phyloP scores from a whole-genome alignment of 2,113 vertebrate genomes.

The Jacana jacana region DNA sequence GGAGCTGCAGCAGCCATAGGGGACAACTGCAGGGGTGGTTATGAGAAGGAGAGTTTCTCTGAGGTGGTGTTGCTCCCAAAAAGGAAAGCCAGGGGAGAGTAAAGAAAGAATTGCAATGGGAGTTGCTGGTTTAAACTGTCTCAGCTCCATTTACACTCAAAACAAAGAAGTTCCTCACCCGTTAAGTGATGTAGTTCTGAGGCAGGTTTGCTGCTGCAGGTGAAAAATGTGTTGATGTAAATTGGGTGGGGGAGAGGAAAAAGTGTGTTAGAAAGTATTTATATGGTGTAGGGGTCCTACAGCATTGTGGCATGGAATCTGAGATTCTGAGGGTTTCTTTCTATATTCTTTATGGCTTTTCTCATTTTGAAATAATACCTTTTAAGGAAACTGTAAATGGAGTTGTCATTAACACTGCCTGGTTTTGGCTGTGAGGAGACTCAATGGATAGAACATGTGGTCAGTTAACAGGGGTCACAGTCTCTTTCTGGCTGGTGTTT shows the following conservation, averaged over 20 bases:
- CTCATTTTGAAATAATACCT: neutral
- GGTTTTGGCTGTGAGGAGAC: neutral
- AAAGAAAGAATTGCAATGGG: neutral
- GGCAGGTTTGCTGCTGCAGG: neutral
- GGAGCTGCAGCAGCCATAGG: neutral
- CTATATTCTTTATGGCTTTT: rapidly evolving
- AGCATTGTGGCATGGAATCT: neutral
- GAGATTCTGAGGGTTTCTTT: neutral
- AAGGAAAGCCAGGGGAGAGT: neutral
- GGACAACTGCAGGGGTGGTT: neutral
- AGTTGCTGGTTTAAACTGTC: neutral
- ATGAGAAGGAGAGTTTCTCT: neutral
- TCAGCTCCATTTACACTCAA: neutral
- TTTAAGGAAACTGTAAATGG: neutral
- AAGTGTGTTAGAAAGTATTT: neutral
- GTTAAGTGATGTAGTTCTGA: neutral
- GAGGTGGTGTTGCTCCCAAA: neutral
- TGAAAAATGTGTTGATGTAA: neutral
- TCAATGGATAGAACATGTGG: neutral
- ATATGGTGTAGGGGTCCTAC: neutral
- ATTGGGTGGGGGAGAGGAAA: neutral
- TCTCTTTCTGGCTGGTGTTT: neutral
- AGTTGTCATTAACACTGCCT: neutral
- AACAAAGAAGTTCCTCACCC: neutral
- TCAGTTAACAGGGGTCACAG: neutral